Conservation (phyloP, 2,797 vertebrate species). For the Aldrovandia affinis region DNA sequence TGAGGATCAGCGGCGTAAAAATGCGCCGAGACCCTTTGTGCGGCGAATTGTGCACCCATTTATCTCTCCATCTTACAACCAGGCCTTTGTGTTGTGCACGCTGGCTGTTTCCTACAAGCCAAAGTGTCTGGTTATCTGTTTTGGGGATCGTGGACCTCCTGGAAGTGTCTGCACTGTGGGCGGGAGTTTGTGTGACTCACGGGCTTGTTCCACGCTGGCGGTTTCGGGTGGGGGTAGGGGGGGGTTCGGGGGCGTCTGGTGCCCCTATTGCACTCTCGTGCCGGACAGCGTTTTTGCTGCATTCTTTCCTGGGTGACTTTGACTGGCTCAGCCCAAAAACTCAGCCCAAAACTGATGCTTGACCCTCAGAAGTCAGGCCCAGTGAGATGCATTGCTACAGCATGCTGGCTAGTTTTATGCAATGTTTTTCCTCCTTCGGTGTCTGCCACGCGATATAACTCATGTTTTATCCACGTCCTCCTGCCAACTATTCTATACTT, state of each 20-base stretch:
- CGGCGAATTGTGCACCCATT: background rate
- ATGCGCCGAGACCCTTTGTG: background rate
- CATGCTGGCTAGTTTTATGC: background rate
- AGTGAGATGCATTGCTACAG: background rate
- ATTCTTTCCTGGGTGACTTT: background rate
- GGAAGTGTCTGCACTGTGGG: constrained; percentile 23
- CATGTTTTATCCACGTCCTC: background rate
- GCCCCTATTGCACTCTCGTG: background rate
- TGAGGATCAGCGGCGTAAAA: constrained; percentile 7
- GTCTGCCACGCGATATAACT: background rate
- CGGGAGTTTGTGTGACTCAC: background rate
- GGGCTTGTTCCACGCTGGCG: constrained; percentile 13
- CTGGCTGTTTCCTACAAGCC: constrained; percentile 4
- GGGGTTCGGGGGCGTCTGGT: background rate
- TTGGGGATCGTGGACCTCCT: constrained; percentile 27
- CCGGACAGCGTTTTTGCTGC: background rate
- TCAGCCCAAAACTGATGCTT: no score
- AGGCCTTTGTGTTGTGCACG: constrained; percentile 24
- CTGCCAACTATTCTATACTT: background rate
- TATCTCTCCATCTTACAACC: constrained; percentile 10
- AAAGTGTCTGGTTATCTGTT: constrained; percentile 27
- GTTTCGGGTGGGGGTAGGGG: no score
- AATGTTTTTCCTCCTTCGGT: background rate
- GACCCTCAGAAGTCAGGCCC: background rate
- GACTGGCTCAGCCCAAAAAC: background rate